Conservation (phyloP, 2,113 vertebrate species). For the Diadophis punctatus region DNA sequence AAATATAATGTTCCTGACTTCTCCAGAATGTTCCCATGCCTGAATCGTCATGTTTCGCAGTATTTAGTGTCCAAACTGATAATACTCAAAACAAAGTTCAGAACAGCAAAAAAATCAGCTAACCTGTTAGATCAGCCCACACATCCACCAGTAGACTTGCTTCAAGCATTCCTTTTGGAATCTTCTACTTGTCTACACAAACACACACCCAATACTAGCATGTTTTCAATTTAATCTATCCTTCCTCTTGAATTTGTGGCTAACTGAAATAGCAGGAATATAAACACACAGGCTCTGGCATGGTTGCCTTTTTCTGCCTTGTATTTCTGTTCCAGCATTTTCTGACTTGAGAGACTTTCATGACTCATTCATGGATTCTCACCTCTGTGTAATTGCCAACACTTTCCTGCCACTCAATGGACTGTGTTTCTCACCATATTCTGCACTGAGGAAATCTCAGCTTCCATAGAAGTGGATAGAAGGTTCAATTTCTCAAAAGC, state of each 20-base stretch:
- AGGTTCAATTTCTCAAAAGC: neutral
- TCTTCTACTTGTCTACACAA: neutral
- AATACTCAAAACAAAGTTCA: neutral
- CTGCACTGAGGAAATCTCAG: neutral
- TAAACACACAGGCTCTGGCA: neutral
- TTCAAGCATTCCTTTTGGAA: neutral
- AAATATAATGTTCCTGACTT: neutral
- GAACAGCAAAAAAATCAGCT: neutral
- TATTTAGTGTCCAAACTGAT: neutral
- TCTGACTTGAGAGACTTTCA: neutral
- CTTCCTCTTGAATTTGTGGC: neutral
- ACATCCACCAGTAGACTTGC: neutral
- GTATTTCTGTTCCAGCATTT: neutral
- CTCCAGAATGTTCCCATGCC: neutral
- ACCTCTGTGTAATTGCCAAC: neutral
- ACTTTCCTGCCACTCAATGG: neutral
- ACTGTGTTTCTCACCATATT: neutral
- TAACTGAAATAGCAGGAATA: neutral
- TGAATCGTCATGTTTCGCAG: neutral
- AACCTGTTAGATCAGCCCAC: neutral
- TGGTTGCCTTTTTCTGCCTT: neutral
- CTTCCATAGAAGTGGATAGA: neutral
- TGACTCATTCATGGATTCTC: neutral
- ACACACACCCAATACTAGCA: neutral
- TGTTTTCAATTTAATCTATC: neutral